Percentiles rank a stretch among this genome's conserved stretches.
Conservation (phyloP, 1,140 invertebrate species). For the Dryas iulia region DNA sequence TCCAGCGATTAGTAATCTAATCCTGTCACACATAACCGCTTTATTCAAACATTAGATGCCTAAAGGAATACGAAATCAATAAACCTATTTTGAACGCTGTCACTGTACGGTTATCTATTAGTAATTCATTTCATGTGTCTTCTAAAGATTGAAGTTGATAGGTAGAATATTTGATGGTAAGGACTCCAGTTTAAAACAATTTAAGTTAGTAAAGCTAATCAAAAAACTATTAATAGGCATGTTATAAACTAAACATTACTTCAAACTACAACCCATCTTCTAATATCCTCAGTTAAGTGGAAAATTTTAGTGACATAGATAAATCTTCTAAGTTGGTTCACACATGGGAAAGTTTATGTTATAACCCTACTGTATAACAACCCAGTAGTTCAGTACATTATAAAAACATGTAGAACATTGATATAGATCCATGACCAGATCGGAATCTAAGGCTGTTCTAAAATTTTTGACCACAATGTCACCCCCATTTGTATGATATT, state of each 20-base stretch:
- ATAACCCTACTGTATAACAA: neutral
- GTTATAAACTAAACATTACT: neutral
- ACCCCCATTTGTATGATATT: neutral
- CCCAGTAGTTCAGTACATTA: too few species aligned
- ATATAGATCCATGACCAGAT: too few species aligned
- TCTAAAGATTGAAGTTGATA: conserved; percentile 8
- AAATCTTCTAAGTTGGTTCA: neutral
- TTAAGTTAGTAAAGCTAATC: neutral
- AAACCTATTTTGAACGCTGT: conserved; percentile 20
- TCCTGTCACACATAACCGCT: conserved; percentile 8
- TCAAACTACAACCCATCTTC: too few species aligned
- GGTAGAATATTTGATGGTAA: neutral
- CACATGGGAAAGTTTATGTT: neutral
- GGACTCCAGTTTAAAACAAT: neutral
- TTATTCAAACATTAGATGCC: conserved; percentile 11
- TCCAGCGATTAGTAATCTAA: neutral
- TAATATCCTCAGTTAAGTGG: too few species aligned
- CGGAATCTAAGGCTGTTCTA: too few species aligned
- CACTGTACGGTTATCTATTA: conserved; percentile 31
- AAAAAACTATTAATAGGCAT: neutral
- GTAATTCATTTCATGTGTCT: conserved; percentile 23
- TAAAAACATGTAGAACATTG: too few species aligned
- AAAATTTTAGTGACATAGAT: neutral
- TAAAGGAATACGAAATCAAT: conserved; percentile 24
- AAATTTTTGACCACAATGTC: neutral